Percentiles rank a stretch among this genome's conserved stretches.
phyloP scores from a whole-genome alignment of 2,113 vertebrate genomes.

The Porphyrio hochstetteri region DNA sequence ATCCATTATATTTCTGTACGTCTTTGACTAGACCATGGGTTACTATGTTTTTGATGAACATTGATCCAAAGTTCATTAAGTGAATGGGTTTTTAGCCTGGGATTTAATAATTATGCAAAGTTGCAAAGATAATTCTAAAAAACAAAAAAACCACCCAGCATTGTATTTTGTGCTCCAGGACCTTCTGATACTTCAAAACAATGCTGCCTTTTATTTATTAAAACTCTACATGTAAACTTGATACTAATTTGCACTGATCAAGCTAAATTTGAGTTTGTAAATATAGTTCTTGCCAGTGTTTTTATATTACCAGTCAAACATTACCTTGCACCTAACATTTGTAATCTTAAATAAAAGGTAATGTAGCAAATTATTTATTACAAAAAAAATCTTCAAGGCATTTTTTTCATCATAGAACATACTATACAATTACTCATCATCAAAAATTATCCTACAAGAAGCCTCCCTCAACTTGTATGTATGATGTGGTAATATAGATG shows the following conservation, averaged over 20 bases:
- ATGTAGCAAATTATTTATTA: background rate
- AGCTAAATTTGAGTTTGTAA: background rate
- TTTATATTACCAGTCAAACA: background rate
- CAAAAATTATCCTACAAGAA: background rate
- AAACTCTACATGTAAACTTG: background rate
- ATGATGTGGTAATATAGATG: background rate
- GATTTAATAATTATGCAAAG: background rate
- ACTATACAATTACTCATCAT: background rate
- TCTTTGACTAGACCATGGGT: background rate
- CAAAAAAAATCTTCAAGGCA: background rate
- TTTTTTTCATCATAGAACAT: background rate
- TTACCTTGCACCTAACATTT: background rate
- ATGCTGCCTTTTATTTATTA: background rate
- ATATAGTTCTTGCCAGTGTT: background rate
- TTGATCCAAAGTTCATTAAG: background rate
- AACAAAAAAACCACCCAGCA: background rate
- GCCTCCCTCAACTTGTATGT: rapidly evolving
- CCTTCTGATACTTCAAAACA: background rate
- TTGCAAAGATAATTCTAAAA: background rate
- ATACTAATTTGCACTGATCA: background rate
- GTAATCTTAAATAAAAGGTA: background rate
- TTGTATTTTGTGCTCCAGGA: background rate
- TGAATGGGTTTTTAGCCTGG: background rate
- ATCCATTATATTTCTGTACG: background rate
- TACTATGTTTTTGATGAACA: background rate